A percentile compares a stretch with the other conserved stretches of the same genome.
Evolutionary conservation across 2,888 invertebrate genomes (phyloP).

Genomic region (Andrena flavipes): DNA sequence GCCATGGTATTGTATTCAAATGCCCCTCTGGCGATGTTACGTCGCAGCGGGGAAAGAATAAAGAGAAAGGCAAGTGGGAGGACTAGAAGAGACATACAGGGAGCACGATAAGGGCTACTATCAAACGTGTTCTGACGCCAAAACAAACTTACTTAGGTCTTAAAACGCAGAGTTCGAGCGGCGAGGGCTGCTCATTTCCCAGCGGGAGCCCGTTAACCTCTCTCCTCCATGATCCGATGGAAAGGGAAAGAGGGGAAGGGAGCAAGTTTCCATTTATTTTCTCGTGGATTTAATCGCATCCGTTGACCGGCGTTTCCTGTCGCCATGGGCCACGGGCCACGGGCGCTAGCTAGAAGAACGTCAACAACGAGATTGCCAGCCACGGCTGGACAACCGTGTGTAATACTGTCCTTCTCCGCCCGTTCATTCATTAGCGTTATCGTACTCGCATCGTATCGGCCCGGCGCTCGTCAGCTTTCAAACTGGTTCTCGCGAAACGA

Average conservation of each 20-base stretch:
- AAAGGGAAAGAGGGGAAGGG: slow-evolving; percentile 8
- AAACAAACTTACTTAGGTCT: too few relatives aligned
- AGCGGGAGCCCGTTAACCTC: slow-evolving; percentile 1
- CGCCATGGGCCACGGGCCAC: slow-evolving; percentile 49
- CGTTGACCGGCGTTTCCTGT: slow-evolving; percentile 68
- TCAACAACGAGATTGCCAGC: slow-evolving; percentile 41
- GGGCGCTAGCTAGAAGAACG: slow-evolving; percentile 13
- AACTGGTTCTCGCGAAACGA: slow-evolving; percentile 14
- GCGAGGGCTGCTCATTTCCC: slow-evolving; percentile 2
- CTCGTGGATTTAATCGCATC: slow-evolving; percentile 70
- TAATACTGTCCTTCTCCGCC: background rate
- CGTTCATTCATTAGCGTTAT: slow-evolving; percentile 18
- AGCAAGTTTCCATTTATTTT: slow-evolving; percentile 59
- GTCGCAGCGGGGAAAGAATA: slow-evolving; percentile 16
- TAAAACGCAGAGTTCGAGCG: background rate
- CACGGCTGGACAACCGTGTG: background rate
- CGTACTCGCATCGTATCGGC: slow-evolving; percentile 17
- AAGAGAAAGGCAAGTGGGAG: background rate
- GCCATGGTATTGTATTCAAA: slow-evolving; percentile 73
- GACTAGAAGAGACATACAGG: slow-evolving; percentile 29
- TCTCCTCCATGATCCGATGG: background rate
- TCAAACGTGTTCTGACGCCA: too few relatives aligned
- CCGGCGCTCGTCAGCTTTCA: slow-evolving; percentile 3
- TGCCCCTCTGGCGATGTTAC: slow-evolving; percentile 34
- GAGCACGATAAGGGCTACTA: background rate